Base-by-base conservation (phyloP, 1,140 invertebrate species). In the Leptopilina boulardi region DNA sequence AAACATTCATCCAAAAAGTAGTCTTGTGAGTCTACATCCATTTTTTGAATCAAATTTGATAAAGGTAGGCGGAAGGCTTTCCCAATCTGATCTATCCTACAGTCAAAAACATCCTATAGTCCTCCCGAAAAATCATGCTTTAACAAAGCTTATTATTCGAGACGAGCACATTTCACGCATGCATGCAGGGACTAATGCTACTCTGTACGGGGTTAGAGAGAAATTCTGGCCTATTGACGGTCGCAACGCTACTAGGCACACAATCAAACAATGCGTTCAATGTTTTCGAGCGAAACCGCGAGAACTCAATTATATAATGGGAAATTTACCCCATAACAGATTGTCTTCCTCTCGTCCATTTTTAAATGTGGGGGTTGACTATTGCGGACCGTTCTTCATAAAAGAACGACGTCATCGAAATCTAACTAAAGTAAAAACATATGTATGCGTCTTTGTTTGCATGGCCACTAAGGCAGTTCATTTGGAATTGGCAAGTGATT, bases 291-390 rank as follows among this genome's bases (percentile, higher is more conserved):
- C 71, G 0, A 76, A 73, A 0, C 76, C 80, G 13, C 47, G 38
- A 15, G 47, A 44, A 0, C 71, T 26, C 11, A 8, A 72, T 11
- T 80, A 87, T 44, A 11, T 85, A 0, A 90, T 90, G 89, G 87
- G 84, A 41, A 81, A 87, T 34, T 76, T 91, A 6, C 89, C 88
- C n/a, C n/a, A n/a, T 6, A 26, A 73, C 11, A 73, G 88, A 59
- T 71, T 88, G 0, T 81, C 21, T 13, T 47, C 42, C 80, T 83
- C 41, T 13, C 6, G 47, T 0, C 73, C 77, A 2, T 78, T 78
- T 18, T 9, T 26, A 0, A 75, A 75, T 5, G 51, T 26, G 3
- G 74, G 74, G 1, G n/a, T 75, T 0, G 74, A 75, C 38, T 78
- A 59, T 56, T 56, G 73, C 0, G 81, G 54, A 81, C 86, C 34